These are phyloP conservation scores for Caretta caretta DNA, from an alignment of 2,113 vertebrate species.

Conservation along the genomic window DNA sequence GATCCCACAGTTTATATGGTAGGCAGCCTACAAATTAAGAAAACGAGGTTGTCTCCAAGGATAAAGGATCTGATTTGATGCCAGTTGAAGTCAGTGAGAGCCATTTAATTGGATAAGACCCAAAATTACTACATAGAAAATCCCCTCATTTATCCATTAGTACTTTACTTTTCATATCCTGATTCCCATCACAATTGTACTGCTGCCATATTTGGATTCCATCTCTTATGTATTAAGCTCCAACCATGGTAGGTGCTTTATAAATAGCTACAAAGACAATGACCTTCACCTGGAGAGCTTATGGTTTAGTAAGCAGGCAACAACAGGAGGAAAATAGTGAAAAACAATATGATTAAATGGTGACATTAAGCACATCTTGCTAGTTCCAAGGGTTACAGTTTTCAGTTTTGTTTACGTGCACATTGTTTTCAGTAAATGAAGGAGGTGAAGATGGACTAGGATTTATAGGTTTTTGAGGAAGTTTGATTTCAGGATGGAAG, in stretches of 20 bases:
- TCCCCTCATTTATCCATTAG: not conserved
- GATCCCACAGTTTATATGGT: not conserved
- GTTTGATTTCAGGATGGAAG: no score
- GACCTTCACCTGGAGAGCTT: not conserved
- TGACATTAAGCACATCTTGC: not conserved
- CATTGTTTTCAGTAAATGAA: not conserved
- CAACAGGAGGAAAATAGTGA: not conserved
- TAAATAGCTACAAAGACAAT: not conserved
- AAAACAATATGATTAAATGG: not conserved
- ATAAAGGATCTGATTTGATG: not conserved
- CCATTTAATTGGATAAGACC: not conserved
- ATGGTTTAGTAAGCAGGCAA: not conserved
- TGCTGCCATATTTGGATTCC: not conserved
- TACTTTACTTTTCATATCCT: not conserved
- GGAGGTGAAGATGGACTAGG: not conserved
- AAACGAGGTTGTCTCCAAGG: not conserved
- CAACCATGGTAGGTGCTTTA: not conserved
- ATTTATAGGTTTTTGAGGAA: no score
- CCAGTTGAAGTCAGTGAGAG: not conserved
- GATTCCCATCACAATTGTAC: not conserved
- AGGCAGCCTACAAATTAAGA: not conserved
- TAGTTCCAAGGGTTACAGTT: not conserved
- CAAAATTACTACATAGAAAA: not conserved
- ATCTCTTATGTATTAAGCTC: not conserved
- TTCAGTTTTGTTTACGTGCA: not conserved